phyloP scores from a whole-genome alignment of 2,888 invertebrate species.

The Spicauda simplicius region DNA sequence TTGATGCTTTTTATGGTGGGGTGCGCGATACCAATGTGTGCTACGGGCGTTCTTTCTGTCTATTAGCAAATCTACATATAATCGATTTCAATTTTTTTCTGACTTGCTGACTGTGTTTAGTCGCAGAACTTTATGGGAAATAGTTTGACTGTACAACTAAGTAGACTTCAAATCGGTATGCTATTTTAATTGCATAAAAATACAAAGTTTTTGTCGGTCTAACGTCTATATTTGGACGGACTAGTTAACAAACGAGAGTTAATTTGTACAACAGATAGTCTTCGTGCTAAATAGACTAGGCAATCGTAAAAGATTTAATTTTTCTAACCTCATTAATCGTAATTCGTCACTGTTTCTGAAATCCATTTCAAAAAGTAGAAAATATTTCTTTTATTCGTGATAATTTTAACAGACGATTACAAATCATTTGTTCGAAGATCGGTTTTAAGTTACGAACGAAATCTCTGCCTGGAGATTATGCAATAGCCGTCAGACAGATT shows the following conservation, averaged over 20 bases:
- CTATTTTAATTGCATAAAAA: too few relatives aligned
- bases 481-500: constrained; percentile 41
- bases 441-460: constrained; percentile 21
- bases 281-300: constrained; percentile 3
- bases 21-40: too few relatives aligned
- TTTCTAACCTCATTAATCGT: constrained; percentile 1
- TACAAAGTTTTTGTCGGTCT: too few relatives aligned
- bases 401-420: constrained; percentile 26
- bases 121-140: too few relatives aligned
- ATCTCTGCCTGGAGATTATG: constrained; percentile 39
- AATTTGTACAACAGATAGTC: background rate
- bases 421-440: constrained; percentile 25
- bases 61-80: too few relatives aligned
- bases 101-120: too few relatives aligned
- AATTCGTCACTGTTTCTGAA: constrained; percentile 17
- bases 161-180: too few relatives aligned
- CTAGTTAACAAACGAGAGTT: background rate
- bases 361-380: constrained; percentile 14
- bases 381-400: constrained; percentile 21
- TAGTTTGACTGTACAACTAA: too few relatives aligned
- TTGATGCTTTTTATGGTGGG: too few relatives aligned
- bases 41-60: too few relatives aligned
- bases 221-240: background rate
- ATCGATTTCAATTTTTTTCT: too few relatives aligned
- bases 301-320: constrained; percentile 1